phyloP scores from a whole-genome alignment of 2,797 vertebrate species.

The Pelodytes ibericus region DNA sequence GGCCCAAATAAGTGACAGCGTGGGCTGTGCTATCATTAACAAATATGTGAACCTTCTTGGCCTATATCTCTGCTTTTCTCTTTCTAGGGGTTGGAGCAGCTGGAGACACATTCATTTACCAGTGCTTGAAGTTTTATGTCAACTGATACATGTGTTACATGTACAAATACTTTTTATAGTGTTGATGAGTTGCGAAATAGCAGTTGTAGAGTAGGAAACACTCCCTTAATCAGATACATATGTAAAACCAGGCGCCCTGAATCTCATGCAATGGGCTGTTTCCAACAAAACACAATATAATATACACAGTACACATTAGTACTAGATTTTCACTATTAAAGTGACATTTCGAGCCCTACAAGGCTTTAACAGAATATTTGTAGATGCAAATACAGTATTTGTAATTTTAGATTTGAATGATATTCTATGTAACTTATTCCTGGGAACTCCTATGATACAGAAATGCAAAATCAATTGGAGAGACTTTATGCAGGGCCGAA shows the following conservation, averaged over 20 bases:
- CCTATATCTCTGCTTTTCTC: constrained; percentile 9
- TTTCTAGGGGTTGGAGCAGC: constrained; percentile 36
- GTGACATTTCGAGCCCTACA: too few relatives aligned
- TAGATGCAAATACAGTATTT: too few relatives aligned
- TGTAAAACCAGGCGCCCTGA: constrained; percentile 25
- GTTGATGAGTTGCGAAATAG: constrained; percentile 48
- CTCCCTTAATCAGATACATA: constrained; percentile 45
- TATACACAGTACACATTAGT: neutral
- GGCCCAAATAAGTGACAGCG: constrained; percentile 21
- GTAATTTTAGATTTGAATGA: too few relatives aligned
- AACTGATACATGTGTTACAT: constrained; percentile 43
- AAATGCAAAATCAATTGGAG: too few relatives aligned
- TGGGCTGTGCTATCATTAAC: constrained; percentile 27
- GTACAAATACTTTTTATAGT: constrained; percentile 45
- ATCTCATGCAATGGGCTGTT: constrained; percentile 20
- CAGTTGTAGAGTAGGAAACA: constrained; percentile 25
- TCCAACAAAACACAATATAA: constrained; percentile 32
- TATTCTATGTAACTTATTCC: too few relatives aligned
- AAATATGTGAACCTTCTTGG: constrained; percentile 20
- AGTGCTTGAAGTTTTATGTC: constrained; percentile 30
- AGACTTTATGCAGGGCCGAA: too few relatives aligned
- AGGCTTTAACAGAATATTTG: too few relatives aligned
- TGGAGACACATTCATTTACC: constrained; percentile 28
- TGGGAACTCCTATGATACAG: too few relatives aligned
- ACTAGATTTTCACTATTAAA: neutral